Evolutionary conservation across 2,113 vertebrate genomes (phyloP), one percentile per base, ranked within the genome.

Genomic region (Malurus alboscapulatus): DNA sequence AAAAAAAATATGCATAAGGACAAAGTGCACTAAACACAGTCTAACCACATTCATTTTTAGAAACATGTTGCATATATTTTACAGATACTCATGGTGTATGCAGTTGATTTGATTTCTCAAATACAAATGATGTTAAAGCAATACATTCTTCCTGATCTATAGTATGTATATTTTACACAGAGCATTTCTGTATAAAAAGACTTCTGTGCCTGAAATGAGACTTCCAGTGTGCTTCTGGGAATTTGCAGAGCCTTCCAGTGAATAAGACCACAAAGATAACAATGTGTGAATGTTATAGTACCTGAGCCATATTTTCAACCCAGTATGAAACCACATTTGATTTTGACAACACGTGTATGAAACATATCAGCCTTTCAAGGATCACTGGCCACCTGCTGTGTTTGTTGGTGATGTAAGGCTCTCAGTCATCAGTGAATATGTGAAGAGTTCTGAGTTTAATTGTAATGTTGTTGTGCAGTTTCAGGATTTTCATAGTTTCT

Each of bases 201-300:
- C 14, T 58, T 51, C 7, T 22, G 42, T 32, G 7, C 24, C 36
- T 83, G 38, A 75, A 38, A 16, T 34, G 13, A 47, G 24, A 17
- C 26, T 29, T 21, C 40, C 78, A 69, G 9, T 2, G 14, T 24
- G 27, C 14, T 38, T 65, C 61, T 74, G 59, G 61, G 36, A 42
- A 84, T 30, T 18, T 58, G 29, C 25, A 65, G 47, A 44, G n/a
- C 14, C 29, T 71, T 44, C 22, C 55, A 29, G 12, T 17, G 21
- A 12, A 17, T 66, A 67, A 63, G 2, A 67, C 4, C 6, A 36
- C 65, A 42, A 61, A 42, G 20, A 20, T 34, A 69, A 36, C 8
- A 3, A 50, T 0, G 0, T 6, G 22, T 25, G 6, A 29, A 16
- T 44, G 3, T 45, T 72, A 30, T 0, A 58, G 42, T 7, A 50